Evolutionary conservation across 2,797 vertebrate genomes (phyloP).

Genomic region (Sebastes oblongus): DNA sequence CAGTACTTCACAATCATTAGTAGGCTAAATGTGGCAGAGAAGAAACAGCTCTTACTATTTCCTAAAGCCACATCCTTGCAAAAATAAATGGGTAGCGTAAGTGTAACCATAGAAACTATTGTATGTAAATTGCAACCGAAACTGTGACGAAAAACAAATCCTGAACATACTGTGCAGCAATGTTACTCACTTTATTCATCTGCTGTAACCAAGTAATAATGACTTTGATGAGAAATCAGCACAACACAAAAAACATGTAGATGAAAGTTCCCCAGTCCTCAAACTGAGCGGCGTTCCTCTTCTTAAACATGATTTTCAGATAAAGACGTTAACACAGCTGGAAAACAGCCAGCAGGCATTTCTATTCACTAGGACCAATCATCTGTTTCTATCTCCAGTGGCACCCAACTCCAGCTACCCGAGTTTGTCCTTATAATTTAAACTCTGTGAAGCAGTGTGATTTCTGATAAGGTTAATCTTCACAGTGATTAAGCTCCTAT

Average conservation of each 20-base stretch:
- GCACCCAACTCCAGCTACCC: neutral
- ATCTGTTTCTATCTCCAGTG: slow-evolving; percentile 15
- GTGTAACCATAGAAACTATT: neutral
- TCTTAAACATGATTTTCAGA: slow-evolving; percentile 43
- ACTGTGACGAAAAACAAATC: neutral
- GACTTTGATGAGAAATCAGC: slow-evolving; percentile 2
- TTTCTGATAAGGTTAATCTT: slow-evolving; percentile 70
- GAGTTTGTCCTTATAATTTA: slow-evolving; percentile 63
- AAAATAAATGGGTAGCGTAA: neutral
- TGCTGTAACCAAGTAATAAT: neutral
- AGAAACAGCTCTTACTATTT: neutral
- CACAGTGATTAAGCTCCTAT: slow-evolving; percentile 61
- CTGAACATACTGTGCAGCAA: neutral
- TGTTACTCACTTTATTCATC: neutral
- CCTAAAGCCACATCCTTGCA: neutral
- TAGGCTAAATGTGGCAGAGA: neutral
- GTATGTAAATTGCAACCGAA: neutral
- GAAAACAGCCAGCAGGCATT: slow-evolving; percentile 54
- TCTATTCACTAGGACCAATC: slow-evolving; percentile 43
- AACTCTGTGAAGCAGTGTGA: slow-evolving; percentile 63
- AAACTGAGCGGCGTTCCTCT: neutral
- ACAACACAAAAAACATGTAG: neutral
- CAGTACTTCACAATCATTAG: neutral
- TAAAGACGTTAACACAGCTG: slow-evolving; percentile 46
- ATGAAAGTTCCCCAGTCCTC: slow-evolving; percentile 27